Evolutionary conservation across 92 coral and sea anemone genomes (phyloP), one percentile per base, ranked within the genome.

Genomic region (Virgularia gustaviana): DNA sequence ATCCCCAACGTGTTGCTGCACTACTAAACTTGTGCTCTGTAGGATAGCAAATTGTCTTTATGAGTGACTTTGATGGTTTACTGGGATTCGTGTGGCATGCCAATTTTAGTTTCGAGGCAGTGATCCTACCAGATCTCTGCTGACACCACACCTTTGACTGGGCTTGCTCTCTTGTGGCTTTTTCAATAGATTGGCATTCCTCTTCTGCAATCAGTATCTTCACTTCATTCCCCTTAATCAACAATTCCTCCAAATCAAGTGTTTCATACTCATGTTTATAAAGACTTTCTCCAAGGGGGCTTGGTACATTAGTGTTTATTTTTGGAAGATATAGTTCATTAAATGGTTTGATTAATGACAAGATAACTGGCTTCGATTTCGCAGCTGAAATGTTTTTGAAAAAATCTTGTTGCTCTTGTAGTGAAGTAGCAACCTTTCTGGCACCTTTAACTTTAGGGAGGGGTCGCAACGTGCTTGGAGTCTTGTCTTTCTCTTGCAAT

Each of bases 1-100:
- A 85, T 37, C 85, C 85, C 85, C 83, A 85, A 71, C 77, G 30
- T 3, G 80, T 75, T 33, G 80, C 80, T 1, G 75, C 2, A 22
- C 56, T 9, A 0, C 7, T 39, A 31, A 73, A 73, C 65, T 70
- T 9, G 37, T 57, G 70, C 8, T 37, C 56, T 25, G 39, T 70
- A 4, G 80, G 80, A 39, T 83, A 77, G 41, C 83, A 82, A 6
- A 82, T 78, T 9, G 23, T 18, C 39, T 82, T 82, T 3, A 78
- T 47, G 4, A 83, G 53, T 30, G 73, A 57, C 41, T 43, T 59
- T 30, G 79, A 65, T 10, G 88, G 88, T 41, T 71, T 71, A 13
- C 36, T 53, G 25, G 71, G 52, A 35, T 83, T 49, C 71, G 88
- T 78, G 25, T 79, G 78, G 43, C 83, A 78, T 16, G 84, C 87